phyloP scores from a whole-genome alignment of 64 coral and sea anemone genomes.

The Trachythela sp. region DNA sequence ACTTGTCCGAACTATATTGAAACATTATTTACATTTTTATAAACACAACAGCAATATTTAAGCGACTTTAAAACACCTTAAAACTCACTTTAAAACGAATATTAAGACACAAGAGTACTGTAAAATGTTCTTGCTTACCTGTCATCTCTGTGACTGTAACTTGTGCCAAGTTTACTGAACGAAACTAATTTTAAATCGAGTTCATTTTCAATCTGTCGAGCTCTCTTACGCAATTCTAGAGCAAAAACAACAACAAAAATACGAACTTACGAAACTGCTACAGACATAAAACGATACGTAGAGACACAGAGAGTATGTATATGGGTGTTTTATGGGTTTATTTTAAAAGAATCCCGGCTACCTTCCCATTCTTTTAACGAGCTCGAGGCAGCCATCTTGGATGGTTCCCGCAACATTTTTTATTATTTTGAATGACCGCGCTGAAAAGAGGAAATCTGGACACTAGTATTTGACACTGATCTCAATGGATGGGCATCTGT shows the following conservation, averaged over 20 bases:
- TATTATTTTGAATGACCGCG: not conserved
- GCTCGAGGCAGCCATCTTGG: not conserved
- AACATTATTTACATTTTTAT: not conserved
- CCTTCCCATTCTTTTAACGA: constrained; percentile 21
- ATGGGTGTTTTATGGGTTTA: not conserved
- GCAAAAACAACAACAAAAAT: not conserved
- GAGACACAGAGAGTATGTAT: not conserved
- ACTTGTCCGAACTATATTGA: constrained; percentile 73
- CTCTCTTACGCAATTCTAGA: constrained; percentile 86
- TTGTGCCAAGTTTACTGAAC: constrained; percentile 93
- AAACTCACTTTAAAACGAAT: not conserved
- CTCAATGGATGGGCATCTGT: too few species aligned
- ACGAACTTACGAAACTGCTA: not conserved
- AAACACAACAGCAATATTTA: not conserved
- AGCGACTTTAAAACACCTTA: not conserved
- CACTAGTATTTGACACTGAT: not conserved
- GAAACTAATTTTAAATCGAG: constrained; percentile 96
- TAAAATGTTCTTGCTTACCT: constrained; percentile 14
- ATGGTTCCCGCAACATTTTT: not conserved
- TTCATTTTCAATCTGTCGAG: constrained; percentile 97
- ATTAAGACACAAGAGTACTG: not conserved
- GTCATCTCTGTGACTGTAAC: constrained; percentile 48
- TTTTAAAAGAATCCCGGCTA: not conserved
- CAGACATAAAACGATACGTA: not conserved
- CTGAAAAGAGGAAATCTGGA: not conserved